Base-by-base conservation (phyloP, 2,888 invertebrate species). In the Chydorus sphaericus region DNA sequence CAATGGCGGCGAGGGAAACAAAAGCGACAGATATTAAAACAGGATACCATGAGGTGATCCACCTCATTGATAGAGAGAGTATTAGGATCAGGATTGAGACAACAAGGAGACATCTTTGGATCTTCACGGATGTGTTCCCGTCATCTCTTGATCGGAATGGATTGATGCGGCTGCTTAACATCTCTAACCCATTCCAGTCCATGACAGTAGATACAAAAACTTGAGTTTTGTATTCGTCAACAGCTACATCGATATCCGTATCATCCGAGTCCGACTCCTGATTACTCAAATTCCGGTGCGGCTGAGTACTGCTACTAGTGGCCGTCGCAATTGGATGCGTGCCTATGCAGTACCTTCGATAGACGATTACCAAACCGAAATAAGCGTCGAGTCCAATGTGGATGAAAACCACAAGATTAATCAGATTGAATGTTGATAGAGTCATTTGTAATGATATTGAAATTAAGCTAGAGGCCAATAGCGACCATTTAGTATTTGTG, bases 201-300 rank as follows among this genome's bases (percentile, higher is more conserved):
- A 52, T 52, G 11, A 36, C 23, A 11, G 52, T 52, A 1, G 52
- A 36, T 4, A 52, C 37, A 36, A 33, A 51, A 16, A 51, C 23
- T 51, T 51, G 51, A 5, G 51, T 51, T 18, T 51, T 51, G 36
- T 33, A 51, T 6, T 51, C 51, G 20, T 51, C 51, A 36, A 51
- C 51, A 8, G 33, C 51, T n/a, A 36, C 33, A 30, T 51, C 51
- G 14, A 51, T 51, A 20, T 51, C 51, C 10, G 51, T 51, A n/a
- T 51, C 51, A 14, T 51, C 51, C 11, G 51, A 51, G 2, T 51
- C 51, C 4, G 51, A 31, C 10, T 52, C 51, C 4, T 20, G 4
- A 2, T n/a, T 4, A 16, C 4, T 20, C 11, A 31, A 33, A 18
- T 31, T 30, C 8, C 29, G 28, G 6, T 20, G 36, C n/a, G 10